Percentiles rank a stretch among this genome's conserved stretches.
Conservation (phyloP, 2,888 invertebrate species). For the Torymus auratus region DNA sequence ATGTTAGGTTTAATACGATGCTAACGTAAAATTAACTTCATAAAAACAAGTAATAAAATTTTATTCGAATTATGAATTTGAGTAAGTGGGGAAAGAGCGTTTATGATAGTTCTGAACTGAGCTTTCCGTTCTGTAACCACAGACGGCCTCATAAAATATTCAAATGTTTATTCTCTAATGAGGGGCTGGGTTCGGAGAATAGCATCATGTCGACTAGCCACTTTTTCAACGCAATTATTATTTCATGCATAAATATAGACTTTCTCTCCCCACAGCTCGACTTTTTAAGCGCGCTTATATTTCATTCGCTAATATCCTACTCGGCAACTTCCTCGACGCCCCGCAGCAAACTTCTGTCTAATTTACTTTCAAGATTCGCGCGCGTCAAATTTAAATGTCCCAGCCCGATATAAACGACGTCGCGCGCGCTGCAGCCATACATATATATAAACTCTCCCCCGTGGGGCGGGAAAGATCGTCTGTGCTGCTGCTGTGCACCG, state of each 20-base stretch:
- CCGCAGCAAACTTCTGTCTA: constrained; percentile 50
- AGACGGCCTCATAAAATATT: neutral
- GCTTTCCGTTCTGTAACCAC: too few relatives aligned
- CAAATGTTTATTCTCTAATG: constrained; percentile 25
- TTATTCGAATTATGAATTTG: too few relatives aligned
- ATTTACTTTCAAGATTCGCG: constrained; percentile 55
- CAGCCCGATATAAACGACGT: constrained; percentile 40
- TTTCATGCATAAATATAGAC: constrained; percentile 31
- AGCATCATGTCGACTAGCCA: constrained; percentile 10
- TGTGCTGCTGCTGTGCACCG: neutral
- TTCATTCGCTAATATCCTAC: constrained; percentile 39
- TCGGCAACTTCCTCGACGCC: constrained; percentile 10
- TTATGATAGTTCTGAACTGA: too few relatives aligned
- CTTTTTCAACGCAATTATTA: constrained; percentile 28
- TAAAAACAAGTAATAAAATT: too few relatives aligned
- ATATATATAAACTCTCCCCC: constrained; percentile 13
- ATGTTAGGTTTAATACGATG: neutral
- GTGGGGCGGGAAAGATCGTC: neutral
- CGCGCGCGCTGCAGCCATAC: neutral
- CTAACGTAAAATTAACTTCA: neutral
- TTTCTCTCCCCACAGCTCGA: neutral
- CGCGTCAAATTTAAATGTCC: constrained; percentile 53
- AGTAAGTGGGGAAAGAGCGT: too few relatives aligned
- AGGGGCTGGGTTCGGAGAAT: neutral
- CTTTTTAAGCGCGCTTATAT: constrained; percentile 30